These are phyloP conservation scores for Hemicentrotus pulcherrimus DNA, from an alignment of 35 echinoderm and acorn worm genomes.

Conservation along the genomic window DNA sequence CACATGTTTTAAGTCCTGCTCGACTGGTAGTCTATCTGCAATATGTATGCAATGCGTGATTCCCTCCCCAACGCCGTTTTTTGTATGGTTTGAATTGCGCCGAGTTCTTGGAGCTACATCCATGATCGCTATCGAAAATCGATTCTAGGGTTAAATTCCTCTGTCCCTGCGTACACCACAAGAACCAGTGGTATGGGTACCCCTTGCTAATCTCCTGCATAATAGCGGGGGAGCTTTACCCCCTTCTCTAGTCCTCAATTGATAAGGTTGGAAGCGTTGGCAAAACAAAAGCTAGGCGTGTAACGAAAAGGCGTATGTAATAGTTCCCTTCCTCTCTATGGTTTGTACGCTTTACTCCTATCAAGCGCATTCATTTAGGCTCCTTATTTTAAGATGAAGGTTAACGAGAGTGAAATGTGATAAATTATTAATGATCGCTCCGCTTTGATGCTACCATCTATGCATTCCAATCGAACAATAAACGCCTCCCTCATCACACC, in stretches of 20 bases:
- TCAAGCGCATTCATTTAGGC: not conserved
- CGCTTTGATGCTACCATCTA: conserved; percentile 24
- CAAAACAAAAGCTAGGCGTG: conserved; percentile 20
- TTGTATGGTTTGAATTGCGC: conserved; percentile 18
- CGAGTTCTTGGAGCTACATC: not conserved
- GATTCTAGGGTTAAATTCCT: conserved; percentile 44
- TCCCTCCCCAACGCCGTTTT: conserved; percentile 13
- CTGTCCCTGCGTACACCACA: conserved; percentile 13
- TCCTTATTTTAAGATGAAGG: not conserved
- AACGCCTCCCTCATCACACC: not conserved
- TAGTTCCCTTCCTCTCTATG: not conserved
- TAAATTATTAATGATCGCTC: conserved; percentile 28
- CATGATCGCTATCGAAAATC: conserved; percentile 44
- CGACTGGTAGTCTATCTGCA: not conserved
- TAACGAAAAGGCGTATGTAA: not conserved
- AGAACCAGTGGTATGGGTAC: conserved; percentile 7
- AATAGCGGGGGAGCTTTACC: not conserved
- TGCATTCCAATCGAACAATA: conserved; percentile 18
- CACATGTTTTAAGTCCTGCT: not conserved
- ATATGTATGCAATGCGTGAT: not conserved
- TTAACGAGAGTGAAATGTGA: not conserved
- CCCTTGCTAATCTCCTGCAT: conserved; percentile 33
- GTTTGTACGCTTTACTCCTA: not conserved
- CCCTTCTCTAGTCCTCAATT: conserved; percentile 24
- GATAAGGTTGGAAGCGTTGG: conserved; percentile 26